Percentiles rank a stretch among this genome's conserved stretches.
Conservation (phyloP, 2,888 invertebrate genomes). For the Rapana venosa region DNA sequence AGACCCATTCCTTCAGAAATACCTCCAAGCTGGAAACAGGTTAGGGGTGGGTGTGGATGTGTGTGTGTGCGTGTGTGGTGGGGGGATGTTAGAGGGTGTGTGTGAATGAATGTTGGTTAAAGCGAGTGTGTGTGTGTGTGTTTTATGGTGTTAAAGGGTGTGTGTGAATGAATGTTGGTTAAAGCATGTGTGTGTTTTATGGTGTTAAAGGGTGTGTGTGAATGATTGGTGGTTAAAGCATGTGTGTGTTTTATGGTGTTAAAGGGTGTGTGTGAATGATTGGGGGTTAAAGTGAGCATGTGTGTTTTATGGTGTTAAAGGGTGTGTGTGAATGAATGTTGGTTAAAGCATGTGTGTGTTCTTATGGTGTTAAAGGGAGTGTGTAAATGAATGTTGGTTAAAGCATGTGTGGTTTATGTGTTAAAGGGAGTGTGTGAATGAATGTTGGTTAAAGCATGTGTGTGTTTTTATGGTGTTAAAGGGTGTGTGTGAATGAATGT, state of each 20-base stretch:
- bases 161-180: not conserved
- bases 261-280: not conserved
- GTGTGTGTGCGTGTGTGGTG: not conserved
- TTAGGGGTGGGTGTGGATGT: not conserved
- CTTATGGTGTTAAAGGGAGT: not conserved
- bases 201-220: not conserved
- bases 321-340: not conserved
- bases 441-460: not conserved
- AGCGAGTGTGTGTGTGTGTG: not conserved
- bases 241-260: not conserved
- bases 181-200: not conserved
- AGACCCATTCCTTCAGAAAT: conserved; percentile 54
- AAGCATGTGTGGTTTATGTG: not conserved
- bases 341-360: not conserved
- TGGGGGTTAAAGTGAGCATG: not conserved
- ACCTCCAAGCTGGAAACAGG: conserved; percentile 20
- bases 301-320: not conserved
- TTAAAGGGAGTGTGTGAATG: not conserved
- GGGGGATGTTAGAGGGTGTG: not conserved
- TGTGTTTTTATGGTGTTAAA: not conserved
- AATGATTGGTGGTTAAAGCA: not conserved
- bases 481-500: not conserved
- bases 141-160: not conserved
- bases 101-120: not conserved
- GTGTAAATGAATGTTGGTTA: not conserved